Conservation (phyloP, 2,888 invertebrate species). For the Eurytoma adleriae region DNA sequence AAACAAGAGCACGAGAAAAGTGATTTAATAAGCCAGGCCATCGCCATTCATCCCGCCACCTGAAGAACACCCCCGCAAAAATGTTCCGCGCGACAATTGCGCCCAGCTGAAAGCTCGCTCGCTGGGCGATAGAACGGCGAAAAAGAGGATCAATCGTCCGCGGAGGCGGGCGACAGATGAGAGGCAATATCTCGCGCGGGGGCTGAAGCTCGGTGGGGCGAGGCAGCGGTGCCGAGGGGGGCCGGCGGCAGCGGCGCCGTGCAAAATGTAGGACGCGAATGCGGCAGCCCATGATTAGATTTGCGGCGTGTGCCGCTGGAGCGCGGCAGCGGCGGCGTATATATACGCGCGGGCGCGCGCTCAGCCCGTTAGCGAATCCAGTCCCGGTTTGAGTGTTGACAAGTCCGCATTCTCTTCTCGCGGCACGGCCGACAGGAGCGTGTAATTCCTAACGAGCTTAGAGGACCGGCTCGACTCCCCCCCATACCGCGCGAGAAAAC, state of each 20-base stretch:
- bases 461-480: slow-evolving; percentile 25
- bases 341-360: slow-evolving; percentile 53
- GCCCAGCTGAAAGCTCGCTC: not conserved
- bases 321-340: not conserved
- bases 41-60: not conserved
- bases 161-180: slow-evolving; percentile 8
- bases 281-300: slow-evolving; percentile 73
- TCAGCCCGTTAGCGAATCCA: slow-evolving; percentile 74
- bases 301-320: slow-evolving; percentile 71
- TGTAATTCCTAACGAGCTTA: slow-evolving; percentile 74
- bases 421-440: slow-evolving; percentile 65
- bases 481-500: too few species aligned
- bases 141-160: not conserved
- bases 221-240: too few species aligned
- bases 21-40: too few species aligned
- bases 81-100: too few species aligned
- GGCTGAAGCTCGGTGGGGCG: not conserved
- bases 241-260: not conserved
- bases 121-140: not conserved
- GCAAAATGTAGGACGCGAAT: slow-evolving; percentile 71
- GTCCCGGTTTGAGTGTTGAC: slow-evolving; percentile 72
- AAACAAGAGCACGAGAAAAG: too few species aligned
- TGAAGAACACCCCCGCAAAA: too few species aligned
- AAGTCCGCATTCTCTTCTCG: slow-evolving; percentile 72
- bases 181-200: slow-evolving; percentile 36